phyloP scores from a whole-genome alignment of 2,113 vertebrate species.

The Megaceryle torquata region DNA sequence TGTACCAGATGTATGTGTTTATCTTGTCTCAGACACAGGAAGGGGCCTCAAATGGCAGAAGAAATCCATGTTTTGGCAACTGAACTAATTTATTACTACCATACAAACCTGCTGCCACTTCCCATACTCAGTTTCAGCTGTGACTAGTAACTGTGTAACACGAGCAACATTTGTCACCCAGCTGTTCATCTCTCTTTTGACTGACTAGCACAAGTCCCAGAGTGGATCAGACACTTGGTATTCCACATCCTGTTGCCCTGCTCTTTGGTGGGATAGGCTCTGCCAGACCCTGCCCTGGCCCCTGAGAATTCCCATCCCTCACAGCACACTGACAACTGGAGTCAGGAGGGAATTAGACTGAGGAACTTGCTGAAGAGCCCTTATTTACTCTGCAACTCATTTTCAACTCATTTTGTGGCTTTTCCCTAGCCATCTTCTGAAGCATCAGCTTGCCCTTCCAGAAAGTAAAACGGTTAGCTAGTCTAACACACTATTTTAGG shows the following conservation, averaged over 20 bases:
- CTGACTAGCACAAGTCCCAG: not conserved
- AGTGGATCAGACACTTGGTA: not conserved
- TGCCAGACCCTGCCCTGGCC: not conserved
- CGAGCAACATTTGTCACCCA: not conserved
- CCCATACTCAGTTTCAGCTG: not conserved
- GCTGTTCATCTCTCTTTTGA: not conserved
- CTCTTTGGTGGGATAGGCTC: not conserved
- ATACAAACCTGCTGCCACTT: not conserved
- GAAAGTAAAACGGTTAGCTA: not conserved
- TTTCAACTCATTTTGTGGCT: not conserved
- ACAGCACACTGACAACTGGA: not conserved
- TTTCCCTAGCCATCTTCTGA: not conserved
- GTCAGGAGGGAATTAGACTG: not conserved
- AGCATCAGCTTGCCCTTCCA: not conserved
- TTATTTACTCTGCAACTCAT: not conserved
- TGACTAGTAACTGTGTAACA: fast-evolving
- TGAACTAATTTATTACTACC: not conserved
- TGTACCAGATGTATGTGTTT: not conserved
- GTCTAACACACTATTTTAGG: not conserved
- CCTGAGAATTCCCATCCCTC: not conserved
- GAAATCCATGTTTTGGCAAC: not conserved
- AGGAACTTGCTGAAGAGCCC: not conserved
- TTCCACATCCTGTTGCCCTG: not conserved
- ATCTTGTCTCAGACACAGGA: not conserved
- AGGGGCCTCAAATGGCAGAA: not conserved